These are phyloP conservation scores for Amblyjoppa proteus DNA, from an alignment of 2,888 invertebrate genomes.

Conservation along the genomic window DNA sequence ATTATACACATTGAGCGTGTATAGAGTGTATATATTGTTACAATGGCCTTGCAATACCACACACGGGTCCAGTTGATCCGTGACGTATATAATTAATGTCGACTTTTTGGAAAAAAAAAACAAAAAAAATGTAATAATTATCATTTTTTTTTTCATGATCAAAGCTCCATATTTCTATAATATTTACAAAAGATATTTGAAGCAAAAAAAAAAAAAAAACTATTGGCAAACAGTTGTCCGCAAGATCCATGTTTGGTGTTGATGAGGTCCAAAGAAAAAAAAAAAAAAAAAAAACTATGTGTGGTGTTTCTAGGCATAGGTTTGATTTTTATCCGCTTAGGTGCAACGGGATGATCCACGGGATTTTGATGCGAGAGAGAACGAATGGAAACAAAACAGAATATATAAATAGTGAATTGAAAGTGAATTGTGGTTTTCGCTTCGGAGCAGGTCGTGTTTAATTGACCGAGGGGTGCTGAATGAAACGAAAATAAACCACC, in stretches of 20 bases:
- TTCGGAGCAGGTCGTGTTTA: conserved; percentile 27
- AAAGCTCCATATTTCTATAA: background rate
- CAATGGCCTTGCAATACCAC: background rate
- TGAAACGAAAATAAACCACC: conserved; percentile 41
- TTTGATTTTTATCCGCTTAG: conserved; percentile 54
- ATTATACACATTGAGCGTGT: background rate
- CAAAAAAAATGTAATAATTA: background rate
- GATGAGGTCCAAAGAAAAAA: background rate
- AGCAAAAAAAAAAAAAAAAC: background rate
- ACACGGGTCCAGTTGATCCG: background rate
- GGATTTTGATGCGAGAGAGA: conserved; percentile 28
- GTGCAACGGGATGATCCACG: conserved; percentile 46
- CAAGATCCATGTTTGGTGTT: background rate
- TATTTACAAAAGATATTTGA: background rate
- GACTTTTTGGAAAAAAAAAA: too few relatives aligned
- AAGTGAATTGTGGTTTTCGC: conserved; percentile 25
- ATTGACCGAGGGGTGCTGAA: conserved; percentile 25
- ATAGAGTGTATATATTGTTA: conserved; percentile 18
- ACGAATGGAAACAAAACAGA: conserved; percentile 44
- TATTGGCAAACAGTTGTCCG: background rate
- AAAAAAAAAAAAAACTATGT: conserved; percentile 35
- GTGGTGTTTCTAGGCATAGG: conserved; percentile 61
- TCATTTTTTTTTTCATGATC: background rate
- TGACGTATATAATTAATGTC: background rate
- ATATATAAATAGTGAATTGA: background rate